Base-by-base conservation (phyloP, 2,888 invertebrate species). In the Cosmia pyralina region DNA sequence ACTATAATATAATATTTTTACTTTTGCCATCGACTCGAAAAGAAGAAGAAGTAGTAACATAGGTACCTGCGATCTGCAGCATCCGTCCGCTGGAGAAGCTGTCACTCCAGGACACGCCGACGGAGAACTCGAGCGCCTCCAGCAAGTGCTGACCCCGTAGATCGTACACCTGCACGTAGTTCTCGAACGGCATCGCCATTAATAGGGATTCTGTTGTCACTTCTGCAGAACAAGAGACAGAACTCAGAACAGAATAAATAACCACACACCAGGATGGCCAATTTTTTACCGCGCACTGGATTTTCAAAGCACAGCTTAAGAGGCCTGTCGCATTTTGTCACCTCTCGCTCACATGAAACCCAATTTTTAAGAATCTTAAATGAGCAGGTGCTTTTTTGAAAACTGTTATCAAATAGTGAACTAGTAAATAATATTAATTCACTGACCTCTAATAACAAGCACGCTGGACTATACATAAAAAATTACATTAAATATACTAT, bases 101-200 rank as follows among this genome's bases (percentile, higher is more conserved):
- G 0, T 91, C 91, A 0, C 90, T 89, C 86, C 91, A 93, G 34
- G 88, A 89, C 17, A 90, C 90, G 34, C 94, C 93, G 0, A 96
- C 96, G 0, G 96, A 95, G 88, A 95, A 96, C 90, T 97, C 97
- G 2, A 97, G 94, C 17, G 97, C 97, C 75, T 97, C 96, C 71
- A 96, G 88, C 7, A 98, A 90, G 83, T 97, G 93, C 76, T 95
- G 92, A 0, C 98, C 98, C 67, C 96, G 94, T 71, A 98, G 90
- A 85, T 97, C 97, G 72, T 97, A 97, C 19, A 97, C 95, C 87
- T 98, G 97, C 75, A 98, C 94, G 62, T 96, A 97, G 92, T 98
- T 98, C 88, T 97, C 97, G 89, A 98, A 98, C 0, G 98, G 98
- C 76, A 97, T 96, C 38, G 97, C 96, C 85, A 97, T 97, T 8